These are phyloP conservation scores for Kradibia gibbosae DNA, from an alignment of 1,140 invertebrate species.

Conservation along the genomic window DNA sequence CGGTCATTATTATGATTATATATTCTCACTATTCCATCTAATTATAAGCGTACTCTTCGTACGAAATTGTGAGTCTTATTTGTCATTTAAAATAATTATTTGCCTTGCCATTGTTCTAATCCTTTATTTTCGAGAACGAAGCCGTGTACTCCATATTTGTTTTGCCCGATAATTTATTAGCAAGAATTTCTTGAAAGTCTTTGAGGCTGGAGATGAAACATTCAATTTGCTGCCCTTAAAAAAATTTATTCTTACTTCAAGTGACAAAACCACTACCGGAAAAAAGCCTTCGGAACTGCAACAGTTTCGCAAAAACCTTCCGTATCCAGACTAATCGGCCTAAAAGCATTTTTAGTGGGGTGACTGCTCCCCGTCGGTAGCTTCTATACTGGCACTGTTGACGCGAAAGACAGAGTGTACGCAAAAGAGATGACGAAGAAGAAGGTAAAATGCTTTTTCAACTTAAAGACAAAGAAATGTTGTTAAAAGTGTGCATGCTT, in stretches of 20 bases:
- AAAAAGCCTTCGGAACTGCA: constrained; percentile 23
- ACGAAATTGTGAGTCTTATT: not conserved
- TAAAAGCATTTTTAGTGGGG: constrained; percentile 60
- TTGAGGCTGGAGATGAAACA: constrained; percentile 20
- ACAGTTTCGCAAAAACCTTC: constrained; percentile 47
- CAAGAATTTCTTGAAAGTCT: constrained; percentile 2
- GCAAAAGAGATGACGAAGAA: constrained; percentile 23
- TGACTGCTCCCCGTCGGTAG: constrained; percentile 43
- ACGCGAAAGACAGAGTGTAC: constrained; percentile 49
- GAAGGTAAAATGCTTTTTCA: constrained; percentile 10
- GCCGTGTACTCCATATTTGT: constrained; percentile 29
- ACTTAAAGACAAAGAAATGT: constrained; percentile 34
- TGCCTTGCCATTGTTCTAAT: not conserved
- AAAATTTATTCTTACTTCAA: constrained; percentile 43
- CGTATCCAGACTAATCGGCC: constrained; percentile 57
- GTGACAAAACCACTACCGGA: constrained; percentile 24
- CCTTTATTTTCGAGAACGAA: not conserved
- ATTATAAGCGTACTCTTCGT: too few species aligned
- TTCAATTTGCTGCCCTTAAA: constrained; percentile 45
- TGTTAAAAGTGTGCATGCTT: not conserved
- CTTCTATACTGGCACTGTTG: constrained; percentile 49
- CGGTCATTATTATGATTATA: too few species aligned
- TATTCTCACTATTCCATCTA: too few species aligned
- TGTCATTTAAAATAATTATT: constrained; percentile 4
- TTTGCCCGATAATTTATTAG: constrained; percentile 36